These are phyloP conservation scores for Natrix natrix DNA, from an alignment of 2,797 vertebrate genomes.

Conservation along the genomic window DNA sequence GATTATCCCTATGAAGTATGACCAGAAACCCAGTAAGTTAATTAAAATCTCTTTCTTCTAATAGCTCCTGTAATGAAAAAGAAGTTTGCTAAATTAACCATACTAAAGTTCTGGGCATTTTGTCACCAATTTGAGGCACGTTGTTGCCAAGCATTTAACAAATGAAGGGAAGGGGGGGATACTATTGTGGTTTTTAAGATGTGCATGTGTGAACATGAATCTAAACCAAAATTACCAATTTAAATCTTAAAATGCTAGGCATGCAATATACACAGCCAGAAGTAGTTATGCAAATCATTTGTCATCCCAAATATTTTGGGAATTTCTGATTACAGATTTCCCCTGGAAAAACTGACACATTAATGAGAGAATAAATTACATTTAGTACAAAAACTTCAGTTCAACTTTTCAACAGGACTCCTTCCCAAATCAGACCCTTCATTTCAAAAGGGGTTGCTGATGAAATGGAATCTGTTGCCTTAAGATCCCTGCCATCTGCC, in stretches of 20 bases:
- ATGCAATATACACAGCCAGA: slow-evolving; percentile 54
- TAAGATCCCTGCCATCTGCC: background rate
- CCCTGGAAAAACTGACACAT: slow-evolving; percentile 66
- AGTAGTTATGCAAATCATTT: slow-evolving; percentile 65
- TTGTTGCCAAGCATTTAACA: slow-evolving; percentile 44
- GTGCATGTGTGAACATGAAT: background rate
- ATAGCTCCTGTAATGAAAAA: slow-evolving; percentile 57
- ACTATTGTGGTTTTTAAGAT: slow-evolving; percentile 42
- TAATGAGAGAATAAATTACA: slow-evolving; percentile 71
- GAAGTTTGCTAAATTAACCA: slow-evolving; percentile 62
- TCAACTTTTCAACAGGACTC: slow-evolving; percentile 45
- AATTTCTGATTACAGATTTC: slow-evolving; percentile 78
- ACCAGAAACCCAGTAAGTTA: slow-evolving; percentile 66
- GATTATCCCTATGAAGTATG: slow-evolving; percentile 63
- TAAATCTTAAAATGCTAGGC: slow-evolving; percentile 32
- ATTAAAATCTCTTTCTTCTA: slow-evolving; percentile 70
- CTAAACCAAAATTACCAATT: slow-evolving; percentile 51
- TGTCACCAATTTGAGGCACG: slow-evolving; percentile 47
- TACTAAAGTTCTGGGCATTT: slow-evolving; percentile 38
- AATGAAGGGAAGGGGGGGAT: slow-evolving; percentile 24
- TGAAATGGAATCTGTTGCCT: background rate
- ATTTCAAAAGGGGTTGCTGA: background rate
- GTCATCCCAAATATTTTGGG: slow-evolving; percentile 63
- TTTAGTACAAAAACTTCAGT: slow-evolving; percentile 61
- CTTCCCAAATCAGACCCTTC: background rate